Evolutionary conservation across 2,888 invertebrate species (phyloP), one percentile per base, ranked within the genome.

Genomic region (Pyrocoelia pectoralis): DNA sequence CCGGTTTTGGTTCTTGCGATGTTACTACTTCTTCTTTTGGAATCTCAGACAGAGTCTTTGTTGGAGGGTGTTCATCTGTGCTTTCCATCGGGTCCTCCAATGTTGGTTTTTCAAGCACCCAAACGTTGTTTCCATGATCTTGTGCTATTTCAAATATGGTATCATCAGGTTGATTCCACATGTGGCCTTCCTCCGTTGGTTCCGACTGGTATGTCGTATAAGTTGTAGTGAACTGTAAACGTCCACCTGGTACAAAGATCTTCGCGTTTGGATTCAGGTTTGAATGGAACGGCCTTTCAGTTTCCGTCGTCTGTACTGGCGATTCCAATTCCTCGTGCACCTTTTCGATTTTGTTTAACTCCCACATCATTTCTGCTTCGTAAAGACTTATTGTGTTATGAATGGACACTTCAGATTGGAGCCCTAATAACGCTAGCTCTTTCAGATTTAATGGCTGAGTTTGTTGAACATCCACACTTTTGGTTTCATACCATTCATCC

Each of bases 61-160:
- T n/a, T n/a, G n/a, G n/a, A n/a, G n/a, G n/a, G n/a, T n/a, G n/a
- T n/a, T n/a, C n/a, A n/a, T n/a, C n/a, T n/a, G n/a, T n/a, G n/a
- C n/a, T 24, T 24, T 24, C 24, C 8, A 24, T 24, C 8, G 24
- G 24, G 4, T 24, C 24, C 24, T 24, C 8, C 3, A 24, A 8
- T 24, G 24, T 8, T 24, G 72, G 66, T 62, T 77, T 76, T 41
- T 74, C 66, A 3, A 77, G 60, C 61, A 79, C 74, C 80, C 80
- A 80, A 48, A 74, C 65, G 55, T 76, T 76, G 53, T 73, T 77
- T 9, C 72, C 73, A 60, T 76, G 77, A 65, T 78, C 79, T 8
- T 74, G 71, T 28, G 77, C 75, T 56, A 75, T 73, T 66, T 75
- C 75, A 56, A 72, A 75, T 51, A 70, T 73, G n/a, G 73, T 61